These are phyloP conservation scores for Caenorhabditis japonica DNA, from an alignment of 2,888 invertebrate genomes.

Conservation along the genomic window DNA sequence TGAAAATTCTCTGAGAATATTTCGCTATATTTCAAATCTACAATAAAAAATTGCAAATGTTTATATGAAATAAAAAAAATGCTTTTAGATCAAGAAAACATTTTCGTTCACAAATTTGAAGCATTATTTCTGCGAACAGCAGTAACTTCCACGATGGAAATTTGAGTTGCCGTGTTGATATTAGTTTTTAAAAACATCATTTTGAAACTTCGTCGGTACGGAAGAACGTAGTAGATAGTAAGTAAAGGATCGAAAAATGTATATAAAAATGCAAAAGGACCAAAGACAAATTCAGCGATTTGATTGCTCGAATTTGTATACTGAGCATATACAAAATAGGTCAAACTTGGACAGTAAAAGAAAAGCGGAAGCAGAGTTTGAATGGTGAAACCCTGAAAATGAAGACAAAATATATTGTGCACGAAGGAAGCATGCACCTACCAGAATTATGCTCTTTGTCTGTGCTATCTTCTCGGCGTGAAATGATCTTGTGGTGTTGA, in stretches of 20 bases:
- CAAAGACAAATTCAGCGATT: constrained; percentile 15
- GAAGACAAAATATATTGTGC: neutral
- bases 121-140: too few relatives aligned
- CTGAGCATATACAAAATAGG: constrained; percentile 27
- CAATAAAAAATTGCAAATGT: too few relatives aligned
- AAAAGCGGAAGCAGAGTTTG: constrained; percentile 31
- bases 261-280: constrained; percentile 23
- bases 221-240: constrained; percentile 32
- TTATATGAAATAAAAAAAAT: too few relatives aligned
- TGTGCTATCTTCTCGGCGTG: constrained; percentile 29
- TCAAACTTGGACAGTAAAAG: constrained; percentile 27
- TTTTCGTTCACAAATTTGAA: too few relatives aligned
- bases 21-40: too few relatives aligned
- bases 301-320: constrained; percentile 5
- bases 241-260: constrained; percentile 29
- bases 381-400: constrained; percentile 35
- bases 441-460: constrained; percentile 36
- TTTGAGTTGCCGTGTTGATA: too few relatives aligned
- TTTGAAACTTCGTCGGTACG: constrained; percentile 27
- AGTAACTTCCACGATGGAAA: too few relatives aligned
- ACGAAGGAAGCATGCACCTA: neutral
- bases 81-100: constrained; percentile 5
- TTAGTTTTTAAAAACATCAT: neutral
- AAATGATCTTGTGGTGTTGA: constrained; percentile 17
- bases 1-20: too few relatives aligned